Percentiles rank a stretch among this genome's conserved stretches.
phyloP scores from a whole-genome alignment of 2,113 vertebrate species.

The Notothenia coriiceps region DNA sequence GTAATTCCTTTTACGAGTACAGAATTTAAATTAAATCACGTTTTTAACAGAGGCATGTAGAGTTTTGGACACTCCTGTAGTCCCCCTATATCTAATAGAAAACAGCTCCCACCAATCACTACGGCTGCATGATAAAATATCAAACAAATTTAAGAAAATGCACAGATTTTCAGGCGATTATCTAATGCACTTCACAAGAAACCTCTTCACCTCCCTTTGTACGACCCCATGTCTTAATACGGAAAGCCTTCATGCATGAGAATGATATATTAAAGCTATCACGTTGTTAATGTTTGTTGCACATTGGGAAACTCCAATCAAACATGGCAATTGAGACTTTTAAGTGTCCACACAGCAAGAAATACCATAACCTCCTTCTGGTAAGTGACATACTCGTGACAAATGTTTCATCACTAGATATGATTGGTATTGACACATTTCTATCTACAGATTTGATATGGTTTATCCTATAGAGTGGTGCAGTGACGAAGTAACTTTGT shows the following conservation, averaged over 20 bases:
- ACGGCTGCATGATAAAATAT: constrained; percentile 5
- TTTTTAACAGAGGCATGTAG: constrained; percentile 48
- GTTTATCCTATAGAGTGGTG: background rate
- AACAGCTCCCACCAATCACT: constrained; percentile 8
- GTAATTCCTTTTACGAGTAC: constrained; percentile 57
- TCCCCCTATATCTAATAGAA: constrained; percentile 26
- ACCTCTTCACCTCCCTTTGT: constrained; percentile 16
- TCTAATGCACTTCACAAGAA: constrained; percentile 15
- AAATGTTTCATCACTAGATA: background rate
- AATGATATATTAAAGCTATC: constrained; percentile 76
- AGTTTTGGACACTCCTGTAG: constrained; percentile 36
- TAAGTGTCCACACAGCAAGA: constrained; percentile 45
- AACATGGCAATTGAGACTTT: constrained; percentile 40
- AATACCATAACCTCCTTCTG: background rate
- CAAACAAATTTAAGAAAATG: constrained; percentile 15
- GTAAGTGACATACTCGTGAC: background rate
- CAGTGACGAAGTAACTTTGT: too few relatives aligned
- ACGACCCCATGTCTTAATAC: constrained; percentile 23
- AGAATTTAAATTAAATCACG: constrained; percentile 53
- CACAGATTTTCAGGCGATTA: constrained; percentile 2
- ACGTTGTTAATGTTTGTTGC: constrained; percentile 49
- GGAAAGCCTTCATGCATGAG: constrained; percentile 64
- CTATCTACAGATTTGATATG: background rate
- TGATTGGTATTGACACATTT: too few relatives aligned
- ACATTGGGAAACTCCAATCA: constrained; percentile 40